Base-by-base conservation (phyloP, 2,113 vertebrate genomes). In the Nipponia nippon region DNA sequence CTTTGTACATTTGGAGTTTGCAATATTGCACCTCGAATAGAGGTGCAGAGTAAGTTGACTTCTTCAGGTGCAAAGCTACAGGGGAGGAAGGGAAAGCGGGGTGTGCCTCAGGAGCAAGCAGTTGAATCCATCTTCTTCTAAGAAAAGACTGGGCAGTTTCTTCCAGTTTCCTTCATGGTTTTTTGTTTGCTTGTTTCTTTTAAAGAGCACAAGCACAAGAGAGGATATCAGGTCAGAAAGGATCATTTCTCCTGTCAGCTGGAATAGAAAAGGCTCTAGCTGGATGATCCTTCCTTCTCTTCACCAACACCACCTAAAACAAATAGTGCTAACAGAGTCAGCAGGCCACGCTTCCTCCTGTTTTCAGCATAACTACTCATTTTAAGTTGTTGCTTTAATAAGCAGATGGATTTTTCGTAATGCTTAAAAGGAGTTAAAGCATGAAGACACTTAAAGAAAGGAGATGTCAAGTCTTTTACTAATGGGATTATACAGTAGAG, bases 401-500 rank as follows among this genome's bases (percentile, higher is more conserved):
- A 96, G 89, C 83, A 89, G 53, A 90, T 59, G 44, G 80, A 71
- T 92, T 94, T 94, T 94, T 93, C 77, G 59, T 92, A 87, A 91
- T 75, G 38, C 49, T 79, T 93, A 25, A 83, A 91, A 94, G 81
- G 78, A 95, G 42, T 95, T 95, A 88, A 94, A 93, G 75, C 84
- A 81, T 36, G 36, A 94, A 92, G 77, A 87, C 49, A 56, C 84
- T 94, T 91, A 81, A 80, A 92, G 66, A 82, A 94, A 96, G 88
- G 59, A 95, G 88, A 87, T 90, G 50, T 87, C 83, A 83, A 66
- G 86, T 92, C 89, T 88, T 96, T 90, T 93, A 94, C 78, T 96
- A 94, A 94, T 86, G 70, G 42, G 92, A 96, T 97, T 96, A 90
- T 49, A 47, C 46, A 83, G 90, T n/a, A 89, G 49, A 86, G 58